Evolutionary conservation across 2,113 vertebrate species (phyloP).

Genomic region (Recurvirostra avosetta): DNA sequence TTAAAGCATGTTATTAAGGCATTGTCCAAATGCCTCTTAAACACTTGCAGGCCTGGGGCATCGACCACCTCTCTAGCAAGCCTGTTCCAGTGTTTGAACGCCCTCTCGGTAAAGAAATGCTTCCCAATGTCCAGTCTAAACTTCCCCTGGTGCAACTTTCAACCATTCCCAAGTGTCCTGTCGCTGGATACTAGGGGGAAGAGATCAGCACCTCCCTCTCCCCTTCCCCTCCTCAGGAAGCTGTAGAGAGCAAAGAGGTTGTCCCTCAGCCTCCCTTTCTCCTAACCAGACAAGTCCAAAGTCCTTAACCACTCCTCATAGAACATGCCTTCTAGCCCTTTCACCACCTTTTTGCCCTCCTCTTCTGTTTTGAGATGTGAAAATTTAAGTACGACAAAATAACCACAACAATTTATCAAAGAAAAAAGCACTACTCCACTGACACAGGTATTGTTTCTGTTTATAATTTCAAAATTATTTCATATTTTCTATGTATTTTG

Average conservation of each 20-base stretch:
- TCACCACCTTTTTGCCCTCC: background rate
- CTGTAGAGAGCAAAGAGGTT: background rate
- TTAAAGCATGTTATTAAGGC: background rate
- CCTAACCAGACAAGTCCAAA: background rate
- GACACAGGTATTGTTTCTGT: background rate
- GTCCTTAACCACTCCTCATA: background rate
- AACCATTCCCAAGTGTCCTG: rapidly evolving
- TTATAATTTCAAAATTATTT: background rate
- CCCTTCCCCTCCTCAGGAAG: background rate
- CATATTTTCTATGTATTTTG: background rate
- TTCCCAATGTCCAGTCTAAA: background rate
- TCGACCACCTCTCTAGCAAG: background rate
- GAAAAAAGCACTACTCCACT: background rate
- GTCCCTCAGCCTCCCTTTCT: background rate
- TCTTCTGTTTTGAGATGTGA: background rate
- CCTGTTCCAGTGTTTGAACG: background rate
- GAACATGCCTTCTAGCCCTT: background rate
- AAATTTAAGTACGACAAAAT: background rate
- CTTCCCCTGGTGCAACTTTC: background rate
- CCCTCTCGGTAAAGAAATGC: background rate
- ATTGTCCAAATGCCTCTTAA: background rate
- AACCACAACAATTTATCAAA: background rate
- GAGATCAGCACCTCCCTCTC: background rate
- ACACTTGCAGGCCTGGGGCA: background rate
- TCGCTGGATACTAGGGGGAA: background rate